These are phyloP conservation scores for Uria lomvia DNA, from an alignment of 2,113 vertebrate genomes.

Conservation along the genomic window DNA sequence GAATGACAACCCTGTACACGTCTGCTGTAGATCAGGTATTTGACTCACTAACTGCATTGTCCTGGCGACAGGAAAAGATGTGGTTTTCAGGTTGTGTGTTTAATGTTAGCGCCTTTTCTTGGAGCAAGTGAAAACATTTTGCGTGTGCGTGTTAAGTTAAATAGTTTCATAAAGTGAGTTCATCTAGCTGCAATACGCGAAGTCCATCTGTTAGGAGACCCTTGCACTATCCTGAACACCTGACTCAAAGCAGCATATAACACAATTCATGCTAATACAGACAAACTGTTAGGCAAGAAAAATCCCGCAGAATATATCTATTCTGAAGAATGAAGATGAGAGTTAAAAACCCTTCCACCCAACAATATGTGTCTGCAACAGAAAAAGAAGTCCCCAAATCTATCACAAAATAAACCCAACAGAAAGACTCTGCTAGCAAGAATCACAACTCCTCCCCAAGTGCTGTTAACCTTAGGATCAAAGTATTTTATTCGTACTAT, in stretches of 20 bases:
- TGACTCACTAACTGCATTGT: not conserved
- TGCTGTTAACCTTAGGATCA: not conserved
- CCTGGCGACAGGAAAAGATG: not conserved
- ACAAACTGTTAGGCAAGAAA: not conserved
- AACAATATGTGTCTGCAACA: not conserved
- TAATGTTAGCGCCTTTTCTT: not conserved
- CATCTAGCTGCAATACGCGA: rapidly evolving
- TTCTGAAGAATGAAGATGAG: not conserved
- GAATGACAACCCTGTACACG: not conserved
- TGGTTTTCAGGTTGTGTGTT: not conserved
- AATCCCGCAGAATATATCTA: not conserved
- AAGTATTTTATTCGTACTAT: not conserved
- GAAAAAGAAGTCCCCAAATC: not conserved
- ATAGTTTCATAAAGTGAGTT: not conserved
- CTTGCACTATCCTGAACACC: not conserved
- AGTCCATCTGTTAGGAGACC: not conserved
- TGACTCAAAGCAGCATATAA: not conserved
- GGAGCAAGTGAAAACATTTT: not conserved
- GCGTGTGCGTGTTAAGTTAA: not conserved
- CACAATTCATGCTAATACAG: not conserved
- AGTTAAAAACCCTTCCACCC: not conserved
- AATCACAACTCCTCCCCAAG: not conserved
- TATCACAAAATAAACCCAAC: not conserved
- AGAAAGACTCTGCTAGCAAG: not conserved
- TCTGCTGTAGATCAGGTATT: not conserved